Evolutionary conservation across 2,888 invertebrate species (phyloP).

Genomic region (Perizoma affinitatum): DNA sequence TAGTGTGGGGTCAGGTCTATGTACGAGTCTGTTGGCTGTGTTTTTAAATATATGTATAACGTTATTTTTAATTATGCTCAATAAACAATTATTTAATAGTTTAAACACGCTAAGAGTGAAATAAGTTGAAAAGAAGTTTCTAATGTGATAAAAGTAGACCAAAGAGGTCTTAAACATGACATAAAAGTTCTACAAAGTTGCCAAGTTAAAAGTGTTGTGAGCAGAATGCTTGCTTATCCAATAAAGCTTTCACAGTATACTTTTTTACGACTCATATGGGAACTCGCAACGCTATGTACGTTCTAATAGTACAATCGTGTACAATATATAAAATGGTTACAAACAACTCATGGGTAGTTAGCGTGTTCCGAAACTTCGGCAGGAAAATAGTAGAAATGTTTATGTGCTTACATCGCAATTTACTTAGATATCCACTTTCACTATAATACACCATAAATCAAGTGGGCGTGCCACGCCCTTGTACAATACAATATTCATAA

Average conservation of each 20-base stretch:
- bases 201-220: conserved; percentile 63
- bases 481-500: conserved; percentile 24
- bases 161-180: conserved; percentile 42
- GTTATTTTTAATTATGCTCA: background rate
- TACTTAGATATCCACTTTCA: conserved; percentile 9
- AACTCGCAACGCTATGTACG: conserved; percentile 39
- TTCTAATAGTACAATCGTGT: conserved; percentile 46
- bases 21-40: too few species aligned
- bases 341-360: conserved; percentile 32
- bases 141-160: conserved; percentile 40
- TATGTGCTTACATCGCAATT: conserved; percentile 11
- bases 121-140: conserved; percentile 32
- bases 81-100: conserved; percentile 15
- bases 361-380: conserved; percentile 11
- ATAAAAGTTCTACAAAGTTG: conserved; percentile 53
- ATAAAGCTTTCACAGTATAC: conserved; percentile 62
- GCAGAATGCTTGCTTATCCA: conserved; percentile 53
- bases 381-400: too few species aligned
- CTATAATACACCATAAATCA: conserved; percentile 17
- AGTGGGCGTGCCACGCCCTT: background rate
- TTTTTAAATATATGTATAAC: too few species aligned
- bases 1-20: too few species aligned
- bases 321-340: conserved; percentile 38
- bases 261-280: conserved; percentile 59
- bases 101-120: conserved; percentile 18